Base-by-base conservation (phyloP, 2,113 vertebrate species). In the Microtus montanus region DNA sequence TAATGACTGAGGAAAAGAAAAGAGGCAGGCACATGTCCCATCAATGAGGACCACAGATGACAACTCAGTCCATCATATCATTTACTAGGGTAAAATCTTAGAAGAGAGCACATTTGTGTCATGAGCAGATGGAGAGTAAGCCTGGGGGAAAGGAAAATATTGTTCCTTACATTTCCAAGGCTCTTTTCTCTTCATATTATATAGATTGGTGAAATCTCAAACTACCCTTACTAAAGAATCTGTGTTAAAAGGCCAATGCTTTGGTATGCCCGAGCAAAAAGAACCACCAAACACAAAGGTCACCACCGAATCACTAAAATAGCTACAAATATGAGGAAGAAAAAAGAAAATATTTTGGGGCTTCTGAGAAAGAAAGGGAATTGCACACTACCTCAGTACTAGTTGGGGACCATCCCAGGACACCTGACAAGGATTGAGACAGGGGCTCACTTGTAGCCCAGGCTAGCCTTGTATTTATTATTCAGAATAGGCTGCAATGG, bases 281-380 rank as follows among this genome's bases (percentile, higher is more conserved):
- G 68, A 86, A 52, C 26, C 87, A 75, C 20, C 49, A 89, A 8
- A 86, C 54, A 61, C n/a, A 58, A 93, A 94, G 49, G 61, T 87
- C 30, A 94, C 13, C n/a, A 64, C 54, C 86, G 38, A 86, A 41
- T 91, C 47, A 87, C 88, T 93, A 83, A 75, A 94, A 41, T 30
- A 82, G 24, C 11, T 58, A 68, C 11, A 87, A 5, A 87, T 19
- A 87, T 64, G 64, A 52, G 15, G 47, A 83, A 63, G 17, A 75
- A 28, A 75, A n/a, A 88, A 89, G 77, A 89, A 74, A 75, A 96
- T 44, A 74, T 75, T 90, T 83, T 84, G 78, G 54, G 22, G 58
- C 38, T 24, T 73, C 77, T n/a, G 35, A 61, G 92, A 70, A 87
- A 90, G 13, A 24, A 26, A 94, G 47, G 12, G 68, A 61, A 75